Base-by-base conservation (phyloP, 2,888 invertebrate species). In the Monoplex corrugatus region DNA sequence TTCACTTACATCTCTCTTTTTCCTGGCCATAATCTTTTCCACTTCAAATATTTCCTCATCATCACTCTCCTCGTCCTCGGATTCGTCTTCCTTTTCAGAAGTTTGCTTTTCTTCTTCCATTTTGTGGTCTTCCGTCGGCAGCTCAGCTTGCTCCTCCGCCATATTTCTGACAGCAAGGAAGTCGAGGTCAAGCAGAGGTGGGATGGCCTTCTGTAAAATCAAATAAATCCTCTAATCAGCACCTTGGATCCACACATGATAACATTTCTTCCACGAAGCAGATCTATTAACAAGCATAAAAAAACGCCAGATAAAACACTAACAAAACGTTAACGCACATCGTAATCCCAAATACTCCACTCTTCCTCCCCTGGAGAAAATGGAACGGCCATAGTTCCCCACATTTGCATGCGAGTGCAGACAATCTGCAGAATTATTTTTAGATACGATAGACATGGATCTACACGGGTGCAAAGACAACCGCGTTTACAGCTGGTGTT, bases 11-110 rank as follows among this genome's bases (percentile, higher is more conserved):
- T 87, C 68, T 68, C 92, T 91, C 32, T 91, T 91, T 90, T 93
- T 94, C 35, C 92, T 91, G 84, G 93, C 92, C 45, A 94, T 92
- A 43, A 94, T 93, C 86, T 91, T 92, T 72, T 94, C 94, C 84
- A 94, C 94, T 92, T 93, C 93, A 92, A 92, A 94, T n/a, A 93
- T 89, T 82, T 92, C 93, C 40, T 90, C 93, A 75, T 92, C 91
- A 40, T 90, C 91, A 45, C 89, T 92, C 75, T 91, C 90, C 78
- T 87, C 88, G 1, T 90, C 90, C 75, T 83, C 90, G n/a, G 86
- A 85, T 45, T 85, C 88, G 2, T 84, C 87, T 75, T 86, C 87
- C 28, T 89, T 87, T 38, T 82, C 72, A 32, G 57, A 86, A 35
- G 50, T 83, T n/a, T 82, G 57, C 57, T 83, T 86, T 19, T 89